A percentile compares a stretch with the other conserved stretches of the same genome.
phyloP scores from a whole-genome alignment of 2,888 invertebrate species.

The Alsophila aescularia region DNA sequence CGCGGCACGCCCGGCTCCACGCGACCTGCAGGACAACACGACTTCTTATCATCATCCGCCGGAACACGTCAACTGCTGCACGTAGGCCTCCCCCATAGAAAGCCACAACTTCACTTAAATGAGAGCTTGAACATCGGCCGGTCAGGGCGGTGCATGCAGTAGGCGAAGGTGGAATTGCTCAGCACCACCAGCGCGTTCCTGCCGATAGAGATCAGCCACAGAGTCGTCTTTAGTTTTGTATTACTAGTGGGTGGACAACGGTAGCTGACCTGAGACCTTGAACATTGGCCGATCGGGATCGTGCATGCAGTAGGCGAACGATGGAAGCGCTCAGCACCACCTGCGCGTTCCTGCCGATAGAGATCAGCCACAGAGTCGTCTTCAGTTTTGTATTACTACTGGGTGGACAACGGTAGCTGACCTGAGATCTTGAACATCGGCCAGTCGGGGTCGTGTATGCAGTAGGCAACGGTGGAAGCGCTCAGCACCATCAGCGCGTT shows the following conservation, averaged over 20 bases:
- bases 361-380: too few relatives aligned
- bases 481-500: conserved; percentile 91
- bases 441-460: conserved; percentile 71
- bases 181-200: conserved; percentile 92
- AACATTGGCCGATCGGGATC: conserved; percentile 84
- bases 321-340: conserved; percentile 87
- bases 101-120: too few relatives aligned
- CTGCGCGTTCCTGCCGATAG: conserved; percentile 91
- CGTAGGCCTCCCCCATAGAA: too few relatives aligned
- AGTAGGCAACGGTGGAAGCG: conserved; percentile 86
- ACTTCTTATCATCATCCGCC: too few relatives aligned
- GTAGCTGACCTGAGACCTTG: conserved; percentile 85
- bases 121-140: conserved; percentile 87
- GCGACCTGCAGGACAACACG: conserved; percentile 65
- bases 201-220: conserved; percentile 90
- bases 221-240: too few relatives aligned
- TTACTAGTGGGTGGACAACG: too few relatives aligned
- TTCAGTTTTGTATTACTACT: too few relatives aligned
- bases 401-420: too few relatives aligned
- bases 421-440: conserved; percentile 87
- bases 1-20: conserved; percentile 89
- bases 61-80: too few relatives aligned
- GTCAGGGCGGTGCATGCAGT: conserved; percentile 72
- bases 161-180: conserved; percentile 86
- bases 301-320: conserved; percentile 83